Percentiles rank a stretch among this genome's conserved stretches.
Evolutionary conservation across 92 coral and sea anemone genomes (phyloP).

Genomic region (Parazoanthus darwini): DNA sequence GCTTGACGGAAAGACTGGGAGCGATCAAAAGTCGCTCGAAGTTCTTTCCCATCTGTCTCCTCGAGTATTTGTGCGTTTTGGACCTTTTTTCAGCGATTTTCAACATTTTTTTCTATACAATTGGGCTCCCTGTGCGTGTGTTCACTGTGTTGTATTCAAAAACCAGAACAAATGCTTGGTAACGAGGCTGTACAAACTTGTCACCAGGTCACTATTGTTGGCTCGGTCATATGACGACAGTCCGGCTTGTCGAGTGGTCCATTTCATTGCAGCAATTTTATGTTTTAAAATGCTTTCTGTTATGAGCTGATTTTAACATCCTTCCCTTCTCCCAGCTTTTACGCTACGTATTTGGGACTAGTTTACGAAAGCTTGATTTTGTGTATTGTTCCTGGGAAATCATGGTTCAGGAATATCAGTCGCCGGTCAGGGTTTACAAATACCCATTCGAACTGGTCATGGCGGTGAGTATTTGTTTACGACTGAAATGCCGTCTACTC

Average conservation of each 20-base stretch:
- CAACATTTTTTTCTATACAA: no score
- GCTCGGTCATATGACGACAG: constrained; percentile 16
- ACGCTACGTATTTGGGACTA: not conserved
- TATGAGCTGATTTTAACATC: constrained; percentile 15
- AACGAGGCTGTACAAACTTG: not conserved
- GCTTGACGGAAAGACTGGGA: no score
- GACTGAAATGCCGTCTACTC: not conserved
- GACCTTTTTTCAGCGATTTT: no score
- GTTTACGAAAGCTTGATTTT: not conserved
- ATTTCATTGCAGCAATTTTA: not conserved
- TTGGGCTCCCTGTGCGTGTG: no score
- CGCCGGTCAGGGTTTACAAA: constrained; percentile 98
- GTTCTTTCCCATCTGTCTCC: no score
- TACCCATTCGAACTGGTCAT: constrained; percentile 97
- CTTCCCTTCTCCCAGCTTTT: not conserved
- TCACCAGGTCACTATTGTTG: constrained; percentile 5
- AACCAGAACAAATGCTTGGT: no score
- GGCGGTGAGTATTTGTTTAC: constrained; percentile 83
- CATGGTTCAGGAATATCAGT: constrained; percentile 98
- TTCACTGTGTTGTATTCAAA: no score
- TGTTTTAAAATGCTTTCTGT: not conserved
- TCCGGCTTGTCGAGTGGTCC: not conserved
- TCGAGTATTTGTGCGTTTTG: no score
- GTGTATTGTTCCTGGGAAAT: not conserved
- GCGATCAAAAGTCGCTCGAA: no score